phyloP scores from a whole-genome alignment of 1,140 invertebrate species.

The Chironomus striatipennis region DNA sequence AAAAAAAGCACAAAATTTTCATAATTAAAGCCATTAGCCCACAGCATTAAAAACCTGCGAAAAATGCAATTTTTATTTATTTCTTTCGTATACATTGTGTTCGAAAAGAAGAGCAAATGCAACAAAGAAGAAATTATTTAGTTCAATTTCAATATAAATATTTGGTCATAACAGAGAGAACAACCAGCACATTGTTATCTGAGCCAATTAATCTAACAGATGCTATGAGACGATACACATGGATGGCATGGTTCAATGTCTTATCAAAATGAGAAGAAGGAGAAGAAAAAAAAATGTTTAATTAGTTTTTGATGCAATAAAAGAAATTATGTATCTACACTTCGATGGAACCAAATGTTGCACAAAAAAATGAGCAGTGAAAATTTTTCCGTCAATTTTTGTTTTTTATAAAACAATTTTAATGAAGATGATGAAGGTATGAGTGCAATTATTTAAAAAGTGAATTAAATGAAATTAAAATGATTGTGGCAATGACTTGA shows the following conservation, averaged over 20 bases:
- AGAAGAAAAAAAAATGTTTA: background rate
- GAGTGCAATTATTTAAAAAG: too few species aligned
- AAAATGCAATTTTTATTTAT: too few species aligned
- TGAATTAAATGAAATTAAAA: too few species aligned
- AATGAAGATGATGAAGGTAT: too few species aligned
- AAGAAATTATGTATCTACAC: background rate
- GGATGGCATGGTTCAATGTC: background rate
- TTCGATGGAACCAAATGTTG: too few species aligned
- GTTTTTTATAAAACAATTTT: too few species aligned
- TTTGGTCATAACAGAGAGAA: background rate
- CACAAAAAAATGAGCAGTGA: background rate
- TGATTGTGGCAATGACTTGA: too few species aligned
- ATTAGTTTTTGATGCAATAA: background rate
- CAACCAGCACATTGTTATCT: slow-evolving; percentile 1
- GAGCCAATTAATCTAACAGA: slow-evolving; percentile 3
- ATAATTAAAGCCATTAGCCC: too few species aligned
- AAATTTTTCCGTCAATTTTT: too few species aligned
- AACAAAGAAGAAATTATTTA: background rate
- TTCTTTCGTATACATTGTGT: background rate
- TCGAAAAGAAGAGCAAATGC: background rate
- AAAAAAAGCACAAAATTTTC: background rate
- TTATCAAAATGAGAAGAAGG: background rate
- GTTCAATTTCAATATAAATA: background rate
- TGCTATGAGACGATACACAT: background rate
- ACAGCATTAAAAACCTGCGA: too few species aligned